Evolutionary conservation across 2,888 invertebrate species (phyloP).

Genomic region (Heliconius hortense): DNA sequence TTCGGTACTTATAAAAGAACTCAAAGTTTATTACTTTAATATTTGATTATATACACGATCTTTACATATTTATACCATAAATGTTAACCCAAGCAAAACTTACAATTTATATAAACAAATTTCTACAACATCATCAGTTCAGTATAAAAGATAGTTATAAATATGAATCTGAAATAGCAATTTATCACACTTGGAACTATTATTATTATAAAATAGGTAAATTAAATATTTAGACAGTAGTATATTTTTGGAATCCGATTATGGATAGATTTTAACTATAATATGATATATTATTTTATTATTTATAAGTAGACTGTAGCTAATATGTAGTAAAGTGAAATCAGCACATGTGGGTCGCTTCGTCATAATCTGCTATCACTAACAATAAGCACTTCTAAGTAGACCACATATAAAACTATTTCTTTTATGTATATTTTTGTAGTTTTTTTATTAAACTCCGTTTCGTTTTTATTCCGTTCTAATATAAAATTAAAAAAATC

Average conservation of each 20-base stretch:
- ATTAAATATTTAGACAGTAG: background rate
- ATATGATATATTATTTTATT: background rate
- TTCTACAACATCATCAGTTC: too few species aligned
- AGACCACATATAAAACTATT: background rate
- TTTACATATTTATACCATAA: too few species aligned
- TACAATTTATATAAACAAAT: too few species aligned
- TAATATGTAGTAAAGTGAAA: constrained; percentile 1
- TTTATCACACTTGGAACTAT: background rate
- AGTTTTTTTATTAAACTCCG: background rate
- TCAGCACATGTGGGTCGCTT: constrained; percentile 4
- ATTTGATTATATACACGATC: too few species aligned
- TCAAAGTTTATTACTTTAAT: too few species aligned
- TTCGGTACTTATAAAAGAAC: too few species aligned
- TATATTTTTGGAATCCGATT: background rate
- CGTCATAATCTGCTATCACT: constrained; percentile 3
- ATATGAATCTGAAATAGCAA: background rate
- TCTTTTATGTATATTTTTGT: background rate
- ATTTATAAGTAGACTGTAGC: constrained; percentile 1
- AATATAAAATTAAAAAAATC: too few species aligned
- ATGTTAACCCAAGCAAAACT: too few species aligned
- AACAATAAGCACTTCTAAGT: background rate
- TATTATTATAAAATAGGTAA: too few species aligned
- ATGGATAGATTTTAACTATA: background rate
- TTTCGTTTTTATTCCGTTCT: too few species aligned
- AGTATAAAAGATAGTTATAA: too few species aligned